Evolutionary conservation across 1,140 invertebrate genomes (phyloP).

Genomic region (Zophobas atratus): DNA sequence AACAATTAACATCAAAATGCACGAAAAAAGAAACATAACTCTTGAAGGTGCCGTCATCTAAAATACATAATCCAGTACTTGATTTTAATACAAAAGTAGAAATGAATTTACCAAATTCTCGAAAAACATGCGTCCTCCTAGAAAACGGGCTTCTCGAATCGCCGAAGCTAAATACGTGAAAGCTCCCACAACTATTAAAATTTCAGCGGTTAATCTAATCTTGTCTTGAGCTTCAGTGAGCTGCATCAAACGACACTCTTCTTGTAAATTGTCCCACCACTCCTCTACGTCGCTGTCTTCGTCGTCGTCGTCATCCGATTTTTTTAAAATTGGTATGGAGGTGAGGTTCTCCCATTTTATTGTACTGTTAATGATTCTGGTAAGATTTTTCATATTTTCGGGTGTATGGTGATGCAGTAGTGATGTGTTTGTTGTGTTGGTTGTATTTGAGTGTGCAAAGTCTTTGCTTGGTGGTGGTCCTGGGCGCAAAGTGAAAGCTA

Average conservation of each 20-base stretch:
- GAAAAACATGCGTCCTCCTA: conserved; percentile 91
- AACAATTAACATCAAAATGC: conserved; percentile 87
- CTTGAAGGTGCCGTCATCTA: conserved; percentile 91
- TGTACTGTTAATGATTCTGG: conserved; percentile 44
- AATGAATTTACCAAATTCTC: conserved; percentile 83
- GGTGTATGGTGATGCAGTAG: background rate
- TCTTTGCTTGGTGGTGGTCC: conserved; percentile 71
- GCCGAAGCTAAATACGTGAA: conserved; percentile 87
- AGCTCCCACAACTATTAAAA: conserved; percentile 82
- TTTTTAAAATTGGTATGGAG: background rate
- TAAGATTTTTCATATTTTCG: conserved; percentile 56
- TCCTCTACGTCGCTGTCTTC: conserved; percentile 71
- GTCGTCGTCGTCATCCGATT: conserved; percentile 55
- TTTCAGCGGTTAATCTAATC: conserved; percentile 79
- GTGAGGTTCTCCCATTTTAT: conserved; percentile 48
- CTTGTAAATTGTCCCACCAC: conserved; percentile 81
- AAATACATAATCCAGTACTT: conserved; percentile 36
- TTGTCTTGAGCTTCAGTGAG: conserved; percentile 72
- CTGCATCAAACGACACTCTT: conserved; percentile 80
- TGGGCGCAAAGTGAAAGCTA: conserved; percentile 90
- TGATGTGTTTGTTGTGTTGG: conserved; percentile 25
- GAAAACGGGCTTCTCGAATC: conserved; percentile 84
- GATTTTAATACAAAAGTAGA: conserved; percentile 2
- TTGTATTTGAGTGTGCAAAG: conserved; percentile 22
- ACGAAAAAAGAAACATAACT: conserved; percentile 95